Base-by-base conservation (phyloP, 2,888 invertebrate species). In the Alloplasta piceator region DNA sequence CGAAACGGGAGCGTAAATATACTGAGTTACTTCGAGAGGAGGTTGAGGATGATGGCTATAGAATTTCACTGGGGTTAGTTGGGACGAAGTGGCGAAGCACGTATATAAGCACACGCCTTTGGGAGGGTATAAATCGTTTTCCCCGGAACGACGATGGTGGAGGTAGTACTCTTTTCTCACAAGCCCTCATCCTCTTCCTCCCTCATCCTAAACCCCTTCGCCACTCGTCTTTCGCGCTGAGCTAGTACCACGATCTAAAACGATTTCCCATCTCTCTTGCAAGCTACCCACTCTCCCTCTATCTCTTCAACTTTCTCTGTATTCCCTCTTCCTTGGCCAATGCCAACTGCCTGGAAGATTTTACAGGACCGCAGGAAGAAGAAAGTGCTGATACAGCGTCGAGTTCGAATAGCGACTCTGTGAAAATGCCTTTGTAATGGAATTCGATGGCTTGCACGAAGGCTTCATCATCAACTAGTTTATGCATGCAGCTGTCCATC, bases 371-470 rank as follows among this genome's bases (percentile, higher is more conserved):
- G 41, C 61, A 43, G 26, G 38, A 73, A 48, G 48, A 58, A 58
- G 26, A 55, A 70, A 68, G 26, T 63, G 77, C 80, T 80, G 77
- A 80, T 80, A 80, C 58, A 77, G 80, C 73, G 72, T 63, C 71
- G n/a, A n/a, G 38, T 56, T 48, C 48, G 26, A 61, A 71, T 67
- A 46, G 67, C 41, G 52, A 38, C 55, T 39, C 55, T 48, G 68
- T 38, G 72, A 63, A 52, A 66, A 76, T 46, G 66, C 41, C 63
- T 72, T 48, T 43, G 67, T 73, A 72, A 80, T 73, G 38, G 77
- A 77, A 77, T 80, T 77, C 64, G 58, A 58, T 63, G 64, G 46
- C 50, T 38, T 56, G 56, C 38, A 14, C 36, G 48, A 58, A 66
- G 58, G 39, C 58, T 10, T 5, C 14, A 16, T 0, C 6, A 14